These are phyloP conservation scores for Tragulus kanchil DNA, from an alignment of 2,113 vertebrate genomes.

Conservation along the genomic window DNA sequence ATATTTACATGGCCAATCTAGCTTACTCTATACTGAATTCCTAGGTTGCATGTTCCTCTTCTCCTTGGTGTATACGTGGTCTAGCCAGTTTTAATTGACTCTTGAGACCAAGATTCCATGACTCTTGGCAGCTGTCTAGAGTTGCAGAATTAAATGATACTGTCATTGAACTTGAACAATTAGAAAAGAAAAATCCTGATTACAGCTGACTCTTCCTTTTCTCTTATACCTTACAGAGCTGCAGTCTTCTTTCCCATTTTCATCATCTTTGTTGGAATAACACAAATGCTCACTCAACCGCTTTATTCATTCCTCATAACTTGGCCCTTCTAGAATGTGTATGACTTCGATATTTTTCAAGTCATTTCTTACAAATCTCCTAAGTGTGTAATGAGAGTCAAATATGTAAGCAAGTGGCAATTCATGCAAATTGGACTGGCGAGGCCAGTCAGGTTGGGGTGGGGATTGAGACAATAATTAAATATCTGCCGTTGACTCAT, in stretches of 20 bases:
- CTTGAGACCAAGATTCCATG: not conserved
- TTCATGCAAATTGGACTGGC: not conserved
- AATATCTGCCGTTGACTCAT: not conserved
- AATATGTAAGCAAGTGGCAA: not conserved
- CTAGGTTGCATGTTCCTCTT: not conserved
- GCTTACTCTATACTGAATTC: not conserved
- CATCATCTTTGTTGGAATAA: not conserved
- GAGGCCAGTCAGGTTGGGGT: not conserved
- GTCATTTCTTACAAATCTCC: not conserved
- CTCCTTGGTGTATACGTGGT: not conserved
- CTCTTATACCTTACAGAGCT: not conserved
- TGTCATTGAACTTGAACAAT: not conserved
- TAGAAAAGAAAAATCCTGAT: not conserved
- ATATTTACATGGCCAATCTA: not conserved
- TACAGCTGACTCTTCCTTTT: not conserved
- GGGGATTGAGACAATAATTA: not conserved
- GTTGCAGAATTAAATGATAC: not conserved
- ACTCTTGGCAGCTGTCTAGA: not conserved
- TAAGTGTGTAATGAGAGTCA: not conserved
- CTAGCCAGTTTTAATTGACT: not conserved
- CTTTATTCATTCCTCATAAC: not conserved
- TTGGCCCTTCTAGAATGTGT: not conserved
- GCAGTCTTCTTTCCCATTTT: not conserved
- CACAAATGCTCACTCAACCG: not conserved
- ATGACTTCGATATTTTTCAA: not conserved